Evolutionary conservation across 2,113 vertebrate species (phyloP).

Genomic region (Lycocorax pyrrhopterus): DNA sequence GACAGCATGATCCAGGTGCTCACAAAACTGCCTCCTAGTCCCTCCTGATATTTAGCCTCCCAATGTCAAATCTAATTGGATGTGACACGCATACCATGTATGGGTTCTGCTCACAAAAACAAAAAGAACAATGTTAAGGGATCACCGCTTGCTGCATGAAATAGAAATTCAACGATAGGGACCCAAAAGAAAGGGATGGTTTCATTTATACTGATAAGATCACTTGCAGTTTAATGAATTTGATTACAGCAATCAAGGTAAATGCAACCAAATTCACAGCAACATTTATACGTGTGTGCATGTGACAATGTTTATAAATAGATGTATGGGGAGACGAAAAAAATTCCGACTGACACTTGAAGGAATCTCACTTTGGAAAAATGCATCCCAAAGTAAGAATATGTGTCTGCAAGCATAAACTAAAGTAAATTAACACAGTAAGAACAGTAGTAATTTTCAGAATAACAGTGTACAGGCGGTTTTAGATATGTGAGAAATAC

Average conservation of each 20-base stretch:
- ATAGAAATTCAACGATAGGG: neutral
- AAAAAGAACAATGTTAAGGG: neutral
- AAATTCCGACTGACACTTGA: neutral
- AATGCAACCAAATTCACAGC: neutral
- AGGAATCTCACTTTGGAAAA: neutral
- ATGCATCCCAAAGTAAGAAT: neutral
- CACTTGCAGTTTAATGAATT: neutral
- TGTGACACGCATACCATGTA: neutral
- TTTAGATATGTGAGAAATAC: neutral
- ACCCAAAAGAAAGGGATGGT: neutral
- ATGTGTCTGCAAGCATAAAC: neutral
- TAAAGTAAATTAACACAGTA: neutral
- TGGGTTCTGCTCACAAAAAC: neutral
- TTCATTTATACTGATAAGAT: neutral
- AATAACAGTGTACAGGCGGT: neutral
- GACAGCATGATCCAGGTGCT: constrained; percentile 14
- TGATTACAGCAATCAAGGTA: neutral
- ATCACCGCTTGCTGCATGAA: neutral
- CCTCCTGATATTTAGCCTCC: constrained; percentile 27
- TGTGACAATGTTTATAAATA: neutral
- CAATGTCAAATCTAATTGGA: constrained; percentile 16
- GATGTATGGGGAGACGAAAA: neutral
- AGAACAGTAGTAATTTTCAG: neutral
- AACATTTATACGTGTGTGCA: neutral
- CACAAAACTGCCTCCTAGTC: neutral